Base-by-base conservation (phyloP, 2,888 invertebrate species). In the Caenorhabditis sp. region DNA sequence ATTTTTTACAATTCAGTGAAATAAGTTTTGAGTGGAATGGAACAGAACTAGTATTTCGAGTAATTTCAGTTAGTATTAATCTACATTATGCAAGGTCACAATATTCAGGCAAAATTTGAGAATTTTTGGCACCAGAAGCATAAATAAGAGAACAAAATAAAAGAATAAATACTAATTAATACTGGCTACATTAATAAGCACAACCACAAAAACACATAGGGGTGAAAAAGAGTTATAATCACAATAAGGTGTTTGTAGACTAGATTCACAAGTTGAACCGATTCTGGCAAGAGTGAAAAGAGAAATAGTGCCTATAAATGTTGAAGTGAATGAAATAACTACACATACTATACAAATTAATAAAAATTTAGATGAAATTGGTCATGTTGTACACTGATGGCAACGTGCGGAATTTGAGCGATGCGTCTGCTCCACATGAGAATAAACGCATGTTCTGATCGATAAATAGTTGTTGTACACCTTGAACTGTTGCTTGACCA, bases 401-500 rank as follows among this genome's bases (percentile, higher is more conserved):
- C 38, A 78, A 61, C 7, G 68, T 76, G 23, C 78, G 68, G 71
- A 78, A 78, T 50, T 78, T 78, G 14, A 78, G 65, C 0, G 76
- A 73, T 12, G 78, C 97, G 91, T 99, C 99, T 59, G 96, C 95
- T 65, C 99, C 99, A 89, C 99, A 99, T 7, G 97, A 97, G 90
- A 95, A 97, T 83, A 99, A 90, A 59, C 97, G 92, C 27, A 93
- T 93, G 75, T 92, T 92, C 54, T 93, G 92, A 89, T 97, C 97
- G 74, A 97, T 92, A 88, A 94, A 93, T 81, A 99, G 91, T 90
- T 99, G 97, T 58, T 95, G 95, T 53, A 97, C 97, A 23, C 90
- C 90, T 86, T 85, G 85, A 8, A 87, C 78, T 21, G 74, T 70
- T 38, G 76, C 67, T 58, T 76, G 76, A 21, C 76, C 72, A 10